Conservation (phyloP, 2,113 vertebrate genomes). For the Acrocephalus arundinaceus region DNA sequence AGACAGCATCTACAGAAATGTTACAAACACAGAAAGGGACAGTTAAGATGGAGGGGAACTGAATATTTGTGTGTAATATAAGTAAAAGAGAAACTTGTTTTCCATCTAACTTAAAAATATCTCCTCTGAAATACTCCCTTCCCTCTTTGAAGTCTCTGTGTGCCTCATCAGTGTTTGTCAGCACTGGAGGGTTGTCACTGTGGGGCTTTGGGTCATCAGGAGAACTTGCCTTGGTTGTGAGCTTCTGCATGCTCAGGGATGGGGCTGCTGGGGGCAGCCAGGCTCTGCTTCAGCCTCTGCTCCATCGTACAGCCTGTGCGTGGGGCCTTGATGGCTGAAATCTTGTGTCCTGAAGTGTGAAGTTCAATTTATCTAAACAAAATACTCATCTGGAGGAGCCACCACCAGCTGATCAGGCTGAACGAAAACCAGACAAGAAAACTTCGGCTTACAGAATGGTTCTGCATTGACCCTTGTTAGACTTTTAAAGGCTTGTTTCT, state of each 20-base stretch:
- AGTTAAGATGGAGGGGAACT: not conserved
- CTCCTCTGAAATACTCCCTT: not conserved
- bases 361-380: not conserved
- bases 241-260: fast-evolving
- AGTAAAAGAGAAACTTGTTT: not conserved
- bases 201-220: not conserved
- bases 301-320: not conserved
- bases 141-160: not conserved
- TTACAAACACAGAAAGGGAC: not conserved
- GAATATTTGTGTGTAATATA: not conserved
- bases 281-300: not conserved
- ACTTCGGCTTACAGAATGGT: not conserved
- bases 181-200: not conserved
- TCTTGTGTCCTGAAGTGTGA: not conserved
- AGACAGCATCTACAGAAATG: not conserved
- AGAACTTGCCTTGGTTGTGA: not conserved
- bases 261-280: fast-evolving
- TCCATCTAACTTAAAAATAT: not conserved
- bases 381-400: not conserved
- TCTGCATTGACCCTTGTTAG: not conserved
- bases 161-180: not conserved
- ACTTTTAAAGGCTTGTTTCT: not conserved
- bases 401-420: not conserved
- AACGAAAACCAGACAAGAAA: not conserved
- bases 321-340: not conserved